These are phyloP conservation scores for Riptortus pedestris DNA, from an alignment of 1,140 invertebrate genomes.

Conservation along the genomic window DNA sequence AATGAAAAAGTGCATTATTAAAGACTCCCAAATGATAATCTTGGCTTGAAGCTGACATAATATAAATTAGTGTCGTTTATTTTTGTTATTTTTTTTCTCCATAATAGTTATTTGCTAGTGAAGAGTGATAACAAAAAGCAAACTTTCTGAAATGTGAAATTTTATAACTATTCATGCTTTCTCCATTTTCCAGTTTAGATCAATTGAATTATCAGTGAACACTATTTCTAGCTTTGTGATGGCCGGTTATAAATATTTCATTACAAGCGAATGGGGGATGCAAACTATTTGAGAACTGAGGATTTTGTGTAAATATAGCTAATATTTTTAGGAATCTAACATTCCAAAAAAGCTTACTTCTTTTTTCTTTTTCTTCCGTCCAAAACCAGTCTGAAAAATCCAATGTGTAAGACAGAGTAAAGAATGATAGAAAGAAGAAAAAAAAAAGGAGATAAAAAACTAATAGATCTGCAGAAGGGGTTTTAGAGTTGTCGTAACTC, in stretches of 20 bases:
- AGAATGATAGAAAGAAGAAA: conserved; percentile 38
- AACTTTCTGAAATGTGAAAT: neutral
- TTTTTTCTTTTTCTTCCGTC: conserved; percentile 92
- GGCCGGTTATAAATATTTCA: conserved; percentile 7
- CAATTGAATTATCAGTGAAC: neutral
- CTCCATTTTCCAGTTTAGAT: neutral
- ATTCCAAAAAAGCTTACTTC: conserved; percentile 61
- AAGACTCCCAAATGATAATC: too few species aligned
- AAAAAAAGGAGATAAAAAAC: conserved; percentile 15
- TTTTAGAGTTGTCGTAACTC: neutral
- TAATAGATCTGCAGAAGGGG: neutral
- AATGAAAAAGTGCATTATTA: too few species aligned
- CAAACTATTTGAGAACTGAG: conserved; percentile 21
- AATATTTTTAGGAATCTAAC: conserved; percentile 22
- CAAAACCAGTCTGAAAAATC: conserved; percentile 62
- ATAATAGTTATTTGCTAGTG: too few species aligned
- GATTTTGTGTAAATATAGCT: conserved; percentile 19
- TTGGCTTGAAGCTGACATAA: too few species aligned
- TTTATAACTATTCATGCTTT: neutral
- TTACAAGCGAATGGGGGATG: conserved; percentile 22
- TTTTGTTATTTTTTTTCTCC: too few species aligned
- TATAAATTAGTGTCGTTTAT: too few species aligned
- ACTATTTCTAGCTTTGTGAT: conserved; percentile 8
- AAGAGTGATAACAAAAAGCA: too few species aligned
- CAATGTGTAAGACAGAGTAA: conserved; percentile 39